Evolutionary conservation across 2,888 invertebrate species (phyloP).

Genomic region (Nymphalis c-album): DNA sequence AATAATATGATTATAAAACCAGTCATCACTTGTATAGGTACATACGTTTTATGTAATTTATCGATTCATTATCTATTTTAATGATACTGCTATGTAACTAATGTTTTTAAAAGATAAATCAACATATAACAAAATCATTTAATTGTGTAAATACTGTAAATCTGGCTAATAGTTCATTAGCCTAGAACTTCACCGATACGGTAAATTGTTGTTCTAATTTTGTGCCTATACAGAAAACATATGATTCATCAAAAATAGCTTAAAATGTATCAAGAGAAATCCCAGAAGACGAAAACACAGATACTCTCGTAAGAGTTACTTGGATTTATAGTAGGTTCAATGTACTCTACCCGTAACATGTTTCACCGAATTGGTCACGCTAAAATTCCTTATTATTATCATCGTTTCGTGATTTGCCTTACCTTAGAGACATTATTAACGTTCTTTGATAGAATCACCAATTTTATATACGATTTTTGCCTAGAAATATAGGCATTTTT

Average conservation of each 20-base stretch:
- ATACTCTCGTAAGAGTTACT: constrained; percentile 24
- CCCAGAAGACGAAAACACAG: constrained; percentile 8
- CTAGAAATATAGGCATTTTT: not conserved
- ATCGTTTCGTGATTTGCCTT: not conserved
- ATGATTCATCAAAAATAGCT: constrained; percentile 14
- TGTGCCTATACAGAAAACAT: constrained; percentile 31
- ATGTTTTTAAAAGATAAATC: not conserved
- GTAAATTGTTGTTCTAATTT: constrained; percentile 33
- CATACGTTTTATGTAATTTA: too few relatives aligned
- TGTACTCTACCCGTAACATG: constrained; percentile 29
- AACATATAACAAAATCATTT: not conserved
- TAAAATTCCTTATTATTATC: constrained; percentile 15
- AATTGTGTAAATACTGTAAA: not conserved
- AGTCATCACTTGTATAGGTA: too few relatives aligned
- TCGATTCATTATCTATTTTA: too few relatives aligned
- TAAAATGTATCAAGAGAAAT: constrained; percentile 6
- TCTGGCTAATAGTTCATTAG: constrained; percentile 22
- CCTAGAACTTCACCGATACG: constrained; percentile 27
- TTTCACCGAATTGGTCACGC: constrained; percentile 32
- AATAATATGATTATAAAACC: too few relatives aligned
- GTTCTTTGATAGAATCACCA: not conserved
- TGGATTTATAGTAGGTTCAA: constrained; percentile 31
- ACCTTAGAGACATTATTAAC: not conserved
- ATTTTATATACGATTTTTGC: not conserved
- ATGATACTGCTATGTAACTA: not conserved